Percentiles rank a stretch among this genome's conserved stretches.
Conservation (phyloP, 2,113 vertebrate species). For the Chionodraco myersi region DNA sequence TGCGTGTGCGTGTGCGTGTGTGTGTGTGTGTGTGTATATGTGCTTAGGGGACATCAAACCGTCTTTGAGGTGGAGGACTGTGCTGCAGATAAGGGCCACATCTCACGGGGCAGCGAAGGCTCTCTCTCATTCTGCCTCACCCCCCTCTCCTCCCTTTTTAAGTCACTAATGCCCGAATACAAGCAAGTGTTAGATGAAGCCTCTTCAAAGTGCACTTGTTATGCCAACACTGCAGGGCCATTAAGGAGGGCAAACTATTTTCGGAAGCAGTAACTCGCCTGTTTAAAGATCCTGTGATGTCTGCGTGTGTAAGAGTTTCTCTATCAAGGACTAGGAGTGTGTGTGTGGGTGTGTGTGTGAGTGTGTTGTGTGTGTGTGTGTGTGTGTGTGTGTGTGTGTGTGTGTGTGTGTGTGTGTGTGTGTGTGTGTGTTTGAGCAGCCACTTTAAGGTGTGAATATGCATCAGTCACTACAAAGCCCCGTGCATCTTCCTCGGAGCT, state of each 20-base stretch:
- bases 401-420: too few species aligned
- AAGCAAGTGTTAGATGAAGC: conserved; percentile 64
- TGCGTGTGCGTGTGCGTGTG: not conserved
- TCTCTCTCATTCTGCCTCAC: conserved; percentile 6
- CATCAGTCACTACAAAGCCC: conserved; percentile 69
- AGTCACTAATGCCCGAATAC: conserved; percentile 56
- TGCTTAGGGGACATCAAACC: conserved; percentile 59
- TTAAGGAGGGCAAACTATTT: conserved; percentile 80
- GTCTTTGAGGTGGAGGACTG: conserved; percentile 64
- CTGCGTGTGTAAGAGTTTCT: not conserved
- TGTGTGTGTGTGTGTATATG: not conserved
- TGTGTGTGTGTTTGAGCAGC: not conserved
- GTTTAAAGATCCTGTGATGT: conserved; percentile 52
- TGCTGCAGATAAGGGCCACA: conserved; percentile 63
- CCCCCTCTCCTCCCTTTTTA: conserved; percentile 7
- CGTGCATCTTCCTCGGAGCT: conserved; percentile 7
- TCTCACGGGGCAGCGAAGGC: conserved; percentile 53
- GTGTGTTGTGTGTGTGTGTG: conserved; percentile 24
- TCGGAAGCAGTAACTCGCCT: conserved; percentile 62
- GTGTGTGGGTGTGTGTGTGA: too few species aligned
- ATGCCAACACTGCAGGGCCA: conserved; percentile 69
- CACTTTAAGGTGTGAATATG: conserved; percentile 66
- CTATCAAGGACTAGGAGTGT: conserved; percentile 51
- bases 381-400: too few species aligned
- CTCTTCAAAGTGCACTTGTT: conserved; percentile 75